Conservation (phyloP, 2,797 vertebrate genomes). For the Clarias pachynema region DNA sequence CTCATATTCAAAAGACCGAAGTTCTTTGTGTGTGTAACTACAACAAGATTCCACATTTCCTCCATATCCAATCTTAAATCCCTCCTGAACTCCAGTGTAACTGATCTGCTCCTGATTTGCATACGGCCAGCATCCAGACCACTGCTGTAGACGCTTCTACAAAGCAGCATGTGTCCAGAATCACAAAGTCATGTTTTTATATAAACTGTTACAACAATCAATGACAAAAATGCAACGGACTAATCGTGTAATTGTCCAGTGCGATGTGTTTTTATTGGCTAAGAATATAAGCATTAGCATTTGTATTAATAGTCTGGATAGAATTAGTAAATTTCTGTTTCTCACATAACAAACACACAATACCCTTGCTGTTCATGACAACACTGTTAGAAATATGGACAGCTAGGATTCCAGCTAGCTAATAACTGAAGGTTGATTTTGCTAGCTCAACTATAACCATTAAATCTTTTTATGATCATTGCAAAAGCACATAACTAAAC, state of each 20-base stretch:
- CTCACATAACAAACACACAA: neutral
- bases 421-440: neutral
- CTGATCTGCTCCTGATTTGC: conserved; percentile 20
- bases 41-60: conserved; percentile 33
- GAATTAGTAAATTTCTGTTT: neutral
- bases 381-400: neutral
- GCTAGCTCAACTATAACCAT: neutral
- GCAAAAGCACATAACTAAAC: neutral
- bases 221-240: neutral
- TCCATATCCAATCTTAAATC: conserved; percentile 15
- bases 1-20: conserved; percentile 29
- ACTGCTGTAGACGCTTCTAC: neutral
- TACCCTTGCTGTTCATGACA: neutral
- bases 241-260: neutral
- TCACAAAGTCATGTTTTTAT: neutral
- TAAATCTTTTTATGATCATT: neutral
- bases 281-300: neutral
- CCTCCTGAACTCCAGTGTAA: conserved; percentile 15
- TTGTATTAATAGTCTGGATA: neutral
- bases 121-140: neutral
- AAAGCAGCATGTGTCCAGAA: neutral
- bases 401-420: neutral
- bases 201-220: neutral
- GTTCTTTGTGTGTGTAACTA: conserved; percentile 15
- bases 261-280: neutral